A percentile compares a stretch with the other conserved stretches of the same genome.
Evolutionary conservation across 2,113 vertebrate species (phyloP).

Genomic region (Menidia beryllina): DNA sequence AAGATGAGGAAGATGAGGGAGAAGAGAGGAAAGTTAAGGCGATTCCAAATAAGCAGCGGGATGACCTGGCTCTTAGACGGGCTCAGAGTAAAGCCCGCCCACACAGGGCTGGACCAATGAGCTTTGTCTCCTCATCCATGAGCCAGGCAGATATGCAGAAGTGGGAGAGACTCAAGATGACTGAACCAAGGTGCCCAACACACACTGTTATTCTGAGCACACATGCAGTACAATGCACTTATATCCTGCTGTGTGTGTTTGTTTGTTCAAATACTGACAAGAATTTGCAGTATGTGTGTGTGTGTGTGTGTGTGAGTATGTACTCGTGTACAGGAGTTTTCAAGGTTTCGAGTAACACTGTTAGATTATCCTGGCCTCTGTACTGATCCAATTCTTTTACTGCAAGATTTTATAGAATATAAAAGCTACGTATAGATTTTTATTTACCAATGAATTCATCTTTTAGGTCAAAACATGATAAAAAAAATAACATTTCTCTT

Average conservation of each 20-base stretch:
- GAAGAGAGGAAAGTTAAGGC: constrained; percentile 66
- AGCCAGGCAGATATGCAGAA: constrained; percentile 92
- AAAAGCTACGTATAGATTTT: too few relatives aligned
- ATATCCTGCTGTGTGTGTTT: constrained; percentile 31
- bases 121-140: constrained; percentile 82
- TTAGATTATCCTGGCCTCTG: too few relatives aligned
- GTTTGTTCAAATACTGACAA: not conserved
- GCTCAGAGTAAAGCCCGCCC: constrained; percentile 73
- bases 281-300: not conserved
- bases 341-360: too few relatives aligned
- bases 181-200: constrained; percentile 88
- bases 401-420: too few relatives aligned
- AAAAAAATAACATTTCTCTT: too few relatives aligned
- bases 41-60: constrained; percentile 81
- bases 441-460: too few relatives aligned
- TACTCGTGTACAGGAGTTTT: too few relatives aligned
- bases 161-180: constrained; percentile 91
- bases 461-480: too few relatives aligned
- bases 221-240: constrained; percentile 13
- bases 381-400: too few relatives aligned
- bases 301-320: not conserved
- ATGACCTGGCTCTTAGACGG: constrained; percentile 86
- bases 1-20: constrained; percentile 60
- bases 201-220: constrained; percentile 38
- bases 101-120: constrained; percentile 72